Evolutionary conservation across 2,113 vertebrate genomes (phyloP).

Genomic region (Nothocercus julius): DNA sequence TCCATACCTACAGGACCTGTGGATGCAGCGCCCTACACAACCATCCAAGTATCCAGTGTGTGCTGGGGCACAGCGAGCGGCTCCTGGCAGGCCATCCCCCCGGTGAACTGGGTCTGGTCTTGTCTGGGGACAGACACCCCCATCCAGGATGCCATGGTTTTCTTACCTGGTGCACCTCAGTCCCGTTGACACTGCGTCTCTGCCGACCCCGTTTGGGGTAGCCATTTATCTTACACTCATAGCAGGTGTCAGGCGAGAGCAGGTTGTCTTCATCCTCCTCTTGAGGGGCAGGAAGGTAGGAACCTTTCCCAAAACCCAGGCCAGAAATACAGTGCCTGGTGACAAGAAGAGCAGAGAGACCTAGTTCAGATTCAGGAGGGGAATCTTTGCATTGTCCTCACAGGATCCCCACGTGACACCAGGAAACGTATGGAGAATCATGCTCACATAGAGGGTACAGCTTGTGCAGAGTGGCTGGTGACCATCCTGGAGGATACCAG

Average conservation of each 20-base stretch:
- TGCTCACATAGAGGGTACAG: fast-evolving
- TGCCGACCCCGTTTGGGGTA: conserved; percentile 78
- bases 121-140: not conserved
- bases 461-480: not conserved
- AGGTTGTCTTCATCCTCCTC: conserved; percentile 83
- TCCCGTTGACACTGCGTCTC: conserved; percentile 64
- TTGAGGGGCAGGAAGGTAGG: conserved; percentile 69
- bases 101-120: not conserved
- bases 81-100: not conserved
- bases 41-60: fast-evolving
- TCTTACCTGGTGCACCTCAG: conserved; percentile 58
- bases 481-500: not conserved
- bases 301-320: conserved; percentile 77
- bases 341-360: not conserved
- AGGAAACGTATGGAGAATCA: too few species aligned
- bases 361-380: not conserved
- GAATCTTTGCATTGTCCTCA: not conserved
- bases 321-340: conserved; percentile 89
- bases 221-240: conserved; percentile 93
- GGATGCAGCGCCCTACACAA: not conserved
- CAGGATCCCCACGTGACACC: fast-evolving
- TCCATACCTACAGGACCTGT: not conserved
- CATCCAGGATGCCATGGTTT: fast-evolving
- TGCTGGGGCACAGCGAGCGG: not conserved
- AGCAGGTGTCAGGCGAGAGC: conserved; percentile 89